phyloP scores from a whole-genome alignment of 2,888 invertebrate species.

The Baccha elongata region DNA sequence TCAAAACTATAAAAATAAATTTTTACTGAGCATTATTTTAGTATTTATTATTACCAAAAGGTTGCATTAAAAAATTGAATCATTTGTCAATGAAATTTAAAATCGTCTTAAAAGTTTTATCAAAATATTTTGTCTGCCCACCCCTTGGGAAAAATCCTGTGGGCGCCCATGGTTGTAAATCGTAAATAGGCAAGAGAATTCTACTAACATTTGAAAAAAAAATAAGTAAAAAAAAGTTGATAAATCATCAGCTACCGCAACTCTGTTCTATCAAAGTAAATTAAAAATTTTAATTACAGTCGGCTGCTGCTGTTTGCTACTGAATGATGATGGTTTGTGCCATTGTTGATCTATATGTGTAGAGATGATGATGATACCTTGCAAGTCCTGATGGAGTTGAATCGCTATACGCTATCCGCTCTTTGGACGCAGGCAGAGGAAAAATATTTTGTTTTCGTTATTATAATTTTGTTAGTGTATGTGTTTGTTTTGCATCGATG shows the following conservation, averaged over 20 bases:
- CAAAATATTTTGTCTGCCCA: no score
- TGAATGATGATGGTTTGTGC: constrained; percentile 59
- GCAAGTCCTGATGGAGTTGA: no score
- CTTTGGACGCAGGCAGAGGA: constrained; percentile 1
- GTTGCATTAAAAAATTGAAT: no score
- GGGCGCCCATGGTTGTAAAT: no score
- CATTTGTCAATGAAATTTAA: no score
- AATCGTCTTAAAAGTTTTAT: no score
- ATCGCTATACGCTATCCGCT: background rate
- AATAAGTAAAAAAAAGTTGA: constrained; percentile 36
- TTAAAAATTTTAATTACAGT: constrained; percentile 72
- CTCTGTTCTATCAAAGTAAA: constrained; percentile 70
- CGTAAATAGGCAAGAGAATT: constrained; percentile 31
- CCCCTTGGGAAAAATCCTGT: no score
- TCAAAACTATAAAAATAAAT: no score
- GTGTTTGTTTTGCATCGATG: constrained; percentile 45
- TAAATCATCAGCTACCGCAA: constrained; percentile 70
- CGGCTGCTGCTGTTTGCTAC: constrained; percentile 40
- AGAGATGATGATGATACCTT: background rate
- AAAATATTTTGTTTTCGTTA: constrained; percentile 35
- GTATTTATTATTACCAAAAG: no score
- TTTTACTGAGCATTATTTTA: no score
- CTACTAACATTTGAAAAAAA: constrained; percentile 6
- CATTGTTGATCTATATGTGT: constrained; percentile 61
- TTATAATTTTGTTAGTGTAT: constrained; percentile 1